These are phyloP conservation scores for Xestobium rufovillosum DNA, from an alignment of 2,888 invertebrate species.

Conservation along the genomic window DNA sequence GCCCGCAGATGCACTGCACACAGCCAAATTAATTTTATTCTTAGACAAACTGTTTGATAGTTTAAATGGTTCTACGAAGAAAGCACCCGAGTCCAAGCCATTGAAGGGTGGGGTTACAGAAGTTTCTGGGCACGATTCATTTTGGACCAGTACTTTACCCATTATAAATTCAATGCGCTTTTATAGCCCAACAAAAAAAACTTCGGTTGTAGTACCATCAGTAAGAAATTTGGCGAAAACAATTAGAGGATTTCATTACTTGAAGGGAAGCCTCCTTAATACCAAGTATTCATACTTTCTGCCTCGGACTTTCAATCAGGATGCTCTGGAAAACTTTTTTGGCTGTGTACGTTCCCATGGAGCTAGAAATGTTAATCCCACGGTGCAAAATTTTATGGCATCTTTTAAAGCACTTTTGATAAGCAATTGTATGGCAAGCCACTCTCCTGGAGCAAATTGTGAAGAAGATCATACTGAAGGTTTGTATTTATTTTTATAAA, in stretches of 20 bases:
- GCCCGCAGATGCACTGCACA: constrained; percentile 13
- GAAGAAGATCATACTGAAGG: too few species aligned
- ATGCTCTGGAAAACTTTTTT: constrained; percentile 20
- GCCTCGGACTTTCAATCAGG: constrained; percentile 19
- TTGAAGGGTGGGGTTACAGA: constrained; percentile 17
- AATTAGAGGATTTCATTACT: constrained; percentile 15
- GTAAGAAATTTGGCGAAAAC: constrained; percentile 16
- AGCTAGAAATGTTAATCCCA: constrained; percentile 16
- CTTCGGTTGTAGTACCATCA: constrained; percentile 11
- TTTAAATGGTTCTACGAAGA: constrained; percentile 14
- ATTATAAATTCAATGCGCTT: constrained; percentile 14
- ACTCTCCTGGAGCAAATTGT: constrained; percentile 20
- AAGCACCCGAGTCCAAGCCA: constrained; percentile 11
- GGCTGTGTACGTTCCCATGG: constrained; percentile 16
- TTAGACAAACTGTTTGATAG: constrained; percentile 21
- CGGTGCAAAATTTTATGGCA: constrained; percentile 8
- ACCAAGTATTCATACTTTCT: constrained; percentile 5
- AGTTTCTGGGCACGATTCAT: constrained; percentile 13
- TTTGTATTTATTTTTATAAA: too few species aligned
- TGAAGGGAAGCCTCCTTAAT: constrained; percentile 8
- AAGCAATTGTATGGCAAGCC: constrained; percentile 19
- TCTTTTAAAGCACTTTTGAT: constrained; percentile 20
- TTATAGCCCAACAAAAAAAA: constrained; percentile 8
- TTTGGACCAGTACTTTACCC: constrained; percentile 13
- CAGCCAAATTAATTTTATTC: constrained; percentile 21